Percentiles rank a stretch among this genome's conserved stretches.
These are phyloP conservation scores for Pseudorasbora parva DNA, from an alignment of 2,113 vertebrate genomes.

Conservation along the genomic window DNA sequence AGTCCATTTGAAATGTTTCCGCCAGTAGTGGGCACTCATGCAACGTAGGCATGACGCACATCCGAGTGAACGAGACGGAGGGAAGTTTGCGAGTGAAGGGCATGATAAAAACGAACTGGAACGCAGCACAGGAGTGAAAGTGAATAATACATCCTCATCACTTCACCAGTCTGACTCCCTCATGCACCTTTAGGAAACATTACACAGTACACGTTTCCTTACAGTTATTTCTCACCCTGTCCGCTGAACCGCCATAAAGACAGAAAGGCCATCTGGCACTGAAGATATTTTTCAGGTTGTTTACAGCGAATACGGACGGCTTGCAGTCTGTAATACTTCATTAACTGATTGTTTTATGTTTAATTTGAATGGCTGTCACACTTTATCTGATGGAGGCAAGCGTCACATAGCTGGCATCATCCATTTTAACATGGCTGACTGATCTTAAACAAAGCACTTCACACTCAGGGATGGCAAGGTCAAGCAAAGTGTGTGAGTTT, in stretches of 20 bases:
- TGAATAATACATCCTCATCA: background rate
- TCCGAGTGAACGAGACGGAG: too few species aligned
- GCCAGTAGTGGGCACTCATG: too few species aligned
- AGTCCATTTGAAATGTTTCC: too few species aligned
- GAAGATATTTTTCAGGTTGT: background rate
- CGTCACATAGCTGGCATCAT: slow-evolving; percentile 10
- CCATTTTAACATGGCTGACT: slow-evolving; percentile 45
- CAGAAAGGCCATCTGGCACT: background rate
- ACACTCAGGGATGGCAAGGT: slow-evolving; percentile 34
- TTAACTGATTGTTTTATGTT: slow-evolving; percentile 37
- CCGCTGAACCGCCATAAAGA: background rate
- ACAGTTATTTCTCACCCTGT: background rate
- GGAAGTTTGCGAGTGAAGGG: too few species aligned
- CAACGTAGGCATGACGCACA: too few species aligned
- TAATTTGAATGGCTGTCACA: slow-evolving; percentile 43
- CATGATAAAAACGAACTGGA: too few species aligned
- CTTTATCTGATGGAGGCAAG: slow-evolving; percentile 33
- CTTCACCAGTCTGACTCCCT: background rate
- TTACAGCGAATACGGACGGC: background rate
- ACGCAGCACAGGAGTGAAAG: slow-evolving; percentile 17
- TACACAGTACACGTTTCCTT: background rate
- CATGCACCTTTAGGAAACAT: background rate
- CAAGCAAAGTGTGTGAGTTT: slow-evolving; percentile 17
- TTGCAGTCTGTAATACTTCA: slow-evolving; percentile 27
- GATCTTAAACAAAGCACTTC: slow-evolving; percentile 47